phyloP scores from a whole-genome alignment of 2,113 vertebrate species.

The Channa maculata region DNA sequence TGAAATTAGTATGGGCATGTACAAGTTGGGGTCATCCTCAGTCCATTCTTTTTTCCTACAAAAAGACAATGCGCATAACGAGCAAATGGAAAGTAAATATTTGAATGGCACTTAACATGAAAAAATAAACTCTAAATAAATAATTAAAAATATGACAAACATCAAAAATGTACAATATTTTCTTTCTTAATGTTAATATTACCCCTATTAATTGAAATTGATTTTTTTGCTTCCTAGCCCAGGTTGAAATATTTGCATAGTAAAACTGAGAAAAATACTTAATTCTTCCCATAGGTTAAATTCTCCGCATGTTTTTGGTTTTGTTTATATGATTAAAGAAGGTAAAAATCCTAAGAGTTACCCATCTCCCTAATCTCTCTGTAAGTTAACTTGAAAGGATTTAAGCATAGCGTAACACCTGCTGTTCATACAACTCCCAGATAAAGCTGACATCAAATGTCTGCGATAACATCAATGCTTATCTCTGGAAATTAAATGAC shows the following conservation, averaged over 20 bases:
- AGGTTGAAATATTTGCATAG: neutral
- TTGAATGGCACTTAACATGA: too few species aligned
- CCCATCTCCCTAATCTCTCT: conserved; percentile 59
- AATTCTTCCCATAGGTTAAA: conserved; percentile 6
- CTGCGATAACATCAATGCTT: conserved; percentile 70
- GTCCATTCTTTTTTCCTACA: too few species aligned
- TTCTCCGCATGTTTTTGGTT: conserved; percentile 10
- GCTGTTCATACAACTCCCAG: conserved; percentile 60
- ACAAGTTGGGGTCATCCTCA: too few species aligned
- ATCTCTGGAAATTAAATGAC: conserved; percentile 70
- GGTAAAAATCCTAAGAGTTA: conserved; percentile 27
- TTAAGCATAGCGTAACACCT: conserved; percentile 62
- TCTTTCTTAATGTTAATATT: neutral
- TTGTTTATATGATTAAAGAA: conserved; percentile 51
- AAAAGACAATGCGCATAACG: too few species aligned
- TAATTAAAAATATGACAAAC: too few species aligned
- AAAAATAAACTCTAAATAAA: too few species aligned
- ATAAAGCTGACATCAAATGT: conserved; percentile 73
- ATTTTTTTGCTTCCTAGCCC: neutral
- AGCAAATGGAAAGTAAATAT: too few species aligned
- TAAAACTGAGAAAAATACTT: conserved; percentile 4
- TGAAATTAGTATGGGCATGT: too few species aligned
- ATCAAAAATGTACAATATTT: too few species aligned
- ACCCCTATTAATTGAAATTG: neutral
- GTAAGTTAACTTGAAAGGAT: conserved; percentile 72